Evolutionary conservation across 2,888 invertebrate species (phyloP), one percentile per base, ranked within the genome.

Genomic region (Synanthedon vespiformis): DNA sequence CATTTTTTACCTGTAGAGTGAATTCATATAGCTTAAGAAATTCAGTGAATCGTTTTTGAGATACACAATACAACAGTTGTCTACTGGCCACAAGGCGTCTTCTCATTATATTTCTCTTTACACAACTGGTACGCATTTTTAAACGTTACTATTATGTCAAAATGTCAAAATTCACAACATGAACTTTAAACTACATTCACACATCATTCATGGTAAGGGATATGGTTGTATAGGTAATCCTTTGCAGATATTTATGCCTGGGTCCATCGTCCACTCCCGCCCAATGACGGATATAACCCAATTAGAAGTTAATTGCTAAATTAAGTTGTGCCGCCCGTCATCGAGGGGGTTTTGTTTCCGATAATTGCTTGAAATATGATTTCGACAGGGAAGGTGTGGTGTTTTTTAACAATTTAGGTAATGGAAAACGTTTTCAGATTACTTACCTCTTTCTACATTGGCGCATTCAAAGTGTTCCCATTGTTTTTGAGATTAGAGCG

Each of bases 291-390:
- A 75, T 80, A 76, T 84, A 80, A 86, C 83, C 77, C 79, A 81
- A 84, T 85, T 84, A 85, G 76, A 73, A 74, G 72, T 79, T 83
- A 86, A 86, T 85, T 84, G 84, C 71, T 72, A 80, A 80, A 85
- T 87, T 78, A 85, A 85, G 84, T 82, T 77, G 77, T 70, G 74
- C 71, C 74, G 66, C 67, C 67, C 65, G 64, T 63, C 70, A 66
- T 51, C 41, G 68, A 63, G 63, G 69, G 73, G 65, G 70, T 74
- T 73, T 80, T 79, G 78, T 82, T 77, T 70, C 72, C 57, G 54
- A 56, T 60, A 60, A 77, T 75, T 75, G 73, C 68, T 66, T 68
- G 76, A 77, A 83, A 81, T 80, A 83, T 81, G 77, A 80, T 83
- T 81, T 80, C 66, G 72, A 67, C 64, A 61, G 65, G 62, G 62